Evolutionary conservation across 2,888 invertebrate genomes (phyloP).

Genomic region (Eucera pruinosa): DNA sequence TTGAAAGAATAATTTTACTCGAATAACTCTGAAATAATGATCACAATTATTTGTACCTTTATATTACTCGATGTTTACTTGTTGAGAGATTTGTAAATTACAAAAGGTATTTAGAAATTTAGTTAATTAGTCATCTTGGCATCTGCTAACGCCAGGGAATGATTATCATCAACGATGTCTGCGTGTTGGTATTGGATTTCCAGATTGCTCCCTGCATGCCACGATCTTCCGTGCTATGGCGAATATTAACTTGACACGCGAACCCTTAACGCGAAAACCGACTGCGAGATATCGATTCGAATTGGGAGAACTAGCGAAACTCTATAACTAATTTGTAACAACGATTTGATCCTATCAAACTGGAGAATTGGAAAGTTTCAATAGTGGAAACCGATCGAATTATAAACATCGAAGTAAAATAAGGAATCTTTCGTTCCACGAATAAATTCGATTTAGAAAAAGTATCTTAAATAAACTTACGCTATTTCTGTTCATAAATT

Average conservation of each 20-base stretch:
- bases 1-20: too few relatives aligned
- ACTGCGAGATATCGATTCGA: slow-evolving; percentile 15
- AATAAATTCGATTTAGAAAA: too few relatives aligned
- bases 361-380: not conserved
- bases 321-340: not conserved
- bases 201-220: slow-evolving; percentile 59
- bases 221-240: slow-evolving; percentile 28
- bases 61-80: too few relatives aligned
- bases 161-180: slow-evolving; percentile 8
- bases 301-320: not conserved
- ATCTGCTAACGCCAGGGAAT: not conserved
- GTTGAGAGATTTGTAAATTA: too few relatives aligned
- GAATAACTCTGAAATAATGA: too few relatives aligned
- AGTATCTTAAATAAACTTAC: too few relatives aligned
- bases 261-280: slow-evolving; percentile 24
- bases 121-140: not conserved
- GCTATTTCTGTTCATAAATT: too few relatives aligned
- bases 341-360: not conserved
- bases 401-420: too few relatives aligned
- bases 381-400: not conserved
- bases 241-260: slow-evolving; percentile 44
- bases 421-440: too few relatives aligned
- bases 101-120: too few relatives aligned
- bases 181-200: slow-evolving; percentile 27
- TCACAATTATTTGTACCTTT: too few relatives aligned